Evolutionary conservation across 2,113 vertebrate genomes (phyloP).

Genomic region (Leucosticte australis): DNA sequence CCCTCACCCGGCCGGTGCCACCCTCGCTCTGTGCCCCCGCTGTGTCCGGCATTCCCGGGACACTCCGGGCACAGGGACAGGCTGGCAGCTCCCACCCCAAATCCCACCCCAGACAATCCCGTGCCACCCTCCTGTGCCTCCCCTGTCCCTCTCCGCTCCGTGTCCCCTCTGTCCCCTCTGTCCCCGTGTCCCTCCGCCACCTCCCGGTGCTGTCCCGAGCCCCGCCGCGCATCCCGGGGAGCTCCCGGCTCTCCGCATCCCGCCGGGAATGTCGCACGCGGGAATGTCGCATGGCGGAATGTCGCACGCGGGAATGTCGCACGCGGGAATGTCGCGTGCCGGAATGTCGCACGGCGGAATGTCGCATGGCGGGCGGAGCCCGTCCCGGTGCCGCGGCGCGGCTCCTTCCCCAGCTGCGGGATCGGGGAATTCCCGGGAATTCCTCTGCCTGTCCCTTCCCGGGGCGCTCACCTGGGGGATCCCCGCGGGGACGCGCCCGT

Average conservation of each 20-base stretch:
- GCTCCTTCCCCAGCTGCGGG: not conserved
- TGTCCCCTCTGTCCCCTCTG: not conserved
- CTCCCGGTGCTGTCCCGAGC: not conserved
- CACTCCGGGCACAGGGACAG: too few relatives aligned
- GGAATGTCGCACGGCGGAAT: accelerated
- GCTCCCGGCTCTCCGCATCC: not conserved
- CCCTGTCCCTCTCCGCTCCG: not conserved
- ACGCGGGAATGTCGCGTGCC: accelerated
- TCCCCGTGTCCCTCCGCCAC: not conserved
- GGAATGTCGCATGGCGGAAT: accelerated
- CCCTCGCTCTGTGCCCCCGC: too few relatives aligned
- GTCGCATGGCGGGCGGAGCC: not conserved
- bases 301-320: accelerated
- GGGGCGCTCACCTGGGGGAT: not conserved
- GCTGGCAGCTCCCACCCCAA: not conserved
- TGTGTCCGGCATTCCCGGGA: too few relatives aligned
- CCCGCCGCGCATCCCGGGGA: not conserved
- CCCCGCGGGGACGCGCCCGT: not conserved
- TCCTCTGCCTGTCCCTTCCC: not conserved
- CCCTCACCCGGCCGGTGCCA: not conserved
- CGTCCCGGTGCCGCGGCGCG: too few relatives aligned
- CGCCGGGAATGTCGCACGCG: not conserved
- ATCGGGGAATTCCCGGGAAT: not conserved
- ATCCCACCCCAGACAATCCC: not conserved
- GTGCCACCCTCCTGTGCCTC: not conserved